Evolutionary conservation across 64 coral and sea anemone genomes (phyloP), one percentile per base, ranked within the genome.

Genomic region (Porites lutea): DNA sequence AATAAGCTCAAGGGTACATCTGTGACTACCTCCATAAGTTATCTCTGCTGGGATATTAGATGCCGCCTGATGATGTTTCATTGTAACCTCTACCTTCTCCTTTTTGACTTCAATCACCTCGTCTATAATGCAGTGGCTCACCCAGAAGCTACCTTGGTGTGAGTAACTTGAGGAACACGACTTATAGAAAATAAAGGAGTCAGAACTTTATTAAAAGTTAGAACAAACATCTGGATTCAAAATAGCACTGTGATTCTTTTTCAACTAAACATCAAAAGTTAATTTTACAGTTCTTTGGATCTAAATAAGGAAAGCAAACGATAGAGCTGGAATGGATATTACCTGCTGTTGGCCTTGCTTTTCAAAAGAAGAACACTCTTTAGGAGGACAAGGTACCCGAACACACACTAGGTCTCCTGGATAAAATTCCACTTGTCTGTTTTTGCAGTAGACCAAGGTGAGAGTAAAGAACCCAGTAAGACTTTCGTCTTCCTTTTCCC

Each of bases 361-460:
- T 44, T 45, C 71, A 75, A 3, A 12, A 19, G 8, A 15, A 71
- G 57, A 15, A 22, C 71, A 48, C 1, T 22, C 20, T 7, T 0
- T 76, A 16, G 49, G 15, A 9, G 12, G 20, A 16, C 51, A 76
- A 9, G 20, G 52, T 13, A 92, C 74, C n/a, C 71, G 82, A 15
- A 86, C 20, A 46, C 90, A 92, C 2, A 58, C 70, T 6, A 92
- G 43, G 48, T 92, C 90, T 48, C 90, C 90, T 8, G 13, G 15
- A 59, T 77, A 4, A 57, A 92, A 92, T 6, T 78, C 20, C 4
- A 92, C 3, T 68, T 92, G 80, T 16, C 71, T 18, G 13, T 48
- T 45, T 20, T 10, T 2, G 59, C 90, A 92, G 52, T 86, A 92
- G 4, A 12, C 21, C 3, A 6, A 2, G 11, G 18, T 50, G 4